phyloP scores from a whole-genome alignment of 2,113 vertebrate species.

The Phycodurus eques region DNA sequence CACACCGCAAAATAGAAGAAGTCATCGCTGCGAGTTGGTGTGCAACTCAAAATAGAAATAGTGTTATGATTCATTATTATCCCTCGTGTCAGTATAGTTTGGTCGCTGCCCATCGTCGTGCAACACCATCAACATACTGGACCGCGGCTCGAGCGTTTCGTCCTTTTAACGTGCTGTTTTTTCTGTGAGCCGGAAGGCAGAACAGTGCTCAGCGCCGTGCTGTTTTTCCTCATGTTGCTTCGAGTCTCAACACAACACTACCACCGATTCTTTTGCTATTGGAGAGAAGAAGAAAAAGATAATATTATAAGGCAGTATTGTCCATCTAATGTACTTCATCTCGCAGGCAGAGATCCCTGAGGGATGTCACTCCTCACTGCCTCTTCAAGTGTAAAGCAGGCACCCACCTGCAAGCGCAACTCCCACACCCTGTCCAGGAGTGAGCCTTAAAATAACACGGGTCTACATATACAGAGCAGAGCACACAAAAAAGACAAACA shows the following conservation, averaged over 20 bases:
- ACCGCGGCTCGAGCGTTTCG: neutral
- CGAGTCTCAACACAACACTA: neutral
- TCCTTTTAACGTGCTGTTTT: neutral
- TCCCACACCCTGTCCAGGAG: conserved; percentile 62
- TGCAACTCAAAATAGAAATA: conserved; percentile 8
- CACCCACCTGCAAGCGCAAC: conserved; percentile 51
- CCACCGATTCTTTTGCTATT: neutral
- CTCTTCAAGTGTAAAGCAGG: conserved; percentile 49
- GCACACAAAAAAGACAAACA: conserved; percentile 1
- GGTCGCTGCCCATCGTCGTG: conserved; percentile 4
- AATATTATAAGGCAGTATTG: conserved; percentile 30
- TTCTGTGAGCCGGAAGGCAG: neutral
- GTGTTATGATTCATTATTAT: conserved; percentile 10
- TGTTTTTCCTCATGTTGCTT: conserved; percentile 3
- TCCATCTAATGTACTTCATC: conserved; percentile 18
- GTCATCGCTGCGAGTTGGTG: neutral
- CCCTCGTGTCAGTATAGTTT: conserved; percentile 17
- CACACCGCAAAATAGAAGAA: conserved; percentile 9
- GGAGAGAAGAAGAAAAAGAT: conserved; percentile 5
- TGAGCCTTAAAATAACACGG: conserved; percentile 53
- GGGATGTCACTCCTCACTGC: conserved; percentile 52
- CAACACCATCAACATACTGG: neutral
- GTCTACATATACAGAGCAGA: conserved; percentile 36
- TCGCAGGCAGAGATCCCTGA: conserved; percentile 35
- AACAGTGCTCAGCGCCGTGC: neutral